Evolutionary conservation across 1,140 invertebrate genomes (phyloP).

Genomic region (Trachymyrmex septentrionalis): DNA sequence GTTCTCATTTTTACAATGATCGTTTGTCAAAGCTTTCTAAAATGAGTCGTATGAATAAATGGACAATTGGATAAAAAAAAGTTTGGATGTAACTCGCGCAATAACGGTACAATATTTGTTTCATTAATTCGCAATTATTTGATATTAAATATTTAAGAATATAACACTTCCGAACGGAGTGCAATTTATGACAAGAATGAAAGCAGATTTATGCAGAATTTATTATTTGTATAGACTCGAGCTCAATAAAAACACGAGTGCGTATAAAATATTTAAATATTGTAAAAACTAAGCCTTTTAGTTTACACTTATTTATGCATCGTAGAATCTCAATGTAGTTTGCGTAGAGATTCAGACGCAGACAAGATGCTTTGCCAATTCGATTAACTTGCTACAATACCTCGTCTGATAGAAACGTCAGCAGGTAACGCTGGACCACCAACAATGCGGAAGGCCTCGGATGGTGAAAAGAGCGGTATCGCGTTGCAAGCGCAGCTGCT

Average conservation of each 20-base stretch:
- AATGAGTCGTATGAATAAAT: neutral
- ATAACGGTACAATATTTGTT: neutral
- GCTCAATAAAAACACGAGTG: neutral
- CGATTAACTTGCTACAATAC: slow-evolving; percentile 14
- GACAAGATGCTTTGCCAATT: slow-evolving; percentile 15
- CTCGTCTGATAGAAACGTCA: slow-evolving; percentile 51
- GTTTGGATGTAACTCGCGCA: neutral
- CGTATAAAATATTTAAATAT: neutral
- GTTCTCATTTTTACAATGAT: neutral
- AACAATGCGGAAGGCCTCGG: slow-evolving; percentile 66
- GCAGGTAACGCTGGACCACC: slow-evolving; percentile 51
- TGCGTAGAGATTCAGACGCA: neutral
- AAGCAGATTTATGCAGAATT: neutral
- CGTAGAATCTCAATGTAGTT: neutral
- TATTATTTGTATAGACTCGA: neutral
- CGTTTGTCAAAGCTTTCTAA: neutral
- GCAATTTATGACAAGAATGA: neutral
- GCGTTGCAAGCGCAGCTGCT: slow-evolving; percentile 68
- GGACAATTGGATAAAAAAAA: neutral
- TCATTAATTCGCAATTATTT: neutral
- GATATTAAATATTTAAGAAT: neutral
- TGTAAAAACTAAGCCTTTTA: neutral
- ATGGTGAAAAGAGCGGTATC: slow-evolving; percentile 71
- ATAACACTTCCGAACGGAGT: neutral
- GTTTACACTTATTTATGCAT: neutral